phyloP scores from a whole-genome alignment of 2,113 vertebrate species.

The Oncorhynchus nerka region DNA sequence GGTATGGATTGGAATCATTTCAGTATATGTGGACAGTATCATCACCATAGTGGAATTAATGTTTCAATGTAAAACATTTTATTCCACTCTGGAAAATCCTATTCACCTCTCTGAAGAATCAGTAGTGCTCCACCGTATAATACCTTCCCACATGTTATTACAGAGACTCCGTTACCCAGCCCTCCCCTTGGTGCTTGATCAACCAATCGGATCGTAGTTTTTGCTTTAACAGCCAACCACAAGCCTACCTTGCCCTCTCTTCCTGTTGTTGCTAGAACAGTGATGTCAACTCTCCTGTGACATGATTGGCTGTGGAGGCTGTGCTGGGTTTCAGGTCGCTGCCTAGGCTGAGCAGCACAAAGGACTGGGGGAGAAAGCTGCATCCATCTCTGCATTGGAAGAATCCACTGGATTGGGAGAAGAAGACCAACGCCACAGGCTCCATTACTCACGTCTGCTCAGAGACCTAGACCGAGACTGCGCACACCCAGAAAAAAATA shows the following conservation, averaged over 20 bases:
- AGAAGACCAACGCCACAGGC: neutral
- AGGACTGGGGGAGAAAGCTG: constrained; percentile 14
- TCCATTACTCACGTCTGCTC: neutral
- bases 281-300: constrained; percentile 44
- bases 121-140: neutral
- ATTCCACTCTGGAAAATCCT: neutral
- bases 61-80: neutral
- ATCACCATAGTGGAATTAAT: no score
- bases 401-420: neutral
- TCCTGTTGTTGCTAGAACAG: constrained; percentile 42
- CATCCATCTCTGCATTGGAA: constrained; percentile 10
- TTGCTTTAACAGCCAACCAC: neutral
- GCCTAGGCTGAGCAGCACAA: constrained; percentile 28
- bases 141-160: neutral
- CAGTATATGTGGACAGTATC: no score
- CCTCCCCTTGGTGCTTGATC: neutral
- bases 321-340: constrained; percentile 45
- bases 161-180: neutral
- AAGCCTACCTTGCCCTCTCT: neutral
- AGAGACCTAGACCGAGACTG: neutral
- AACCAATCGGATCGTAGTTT: neutral
- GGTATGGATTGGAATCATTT: no score
- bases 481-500: no score
- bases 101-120: neutral
- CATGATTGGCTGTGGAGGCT: constrained; percentile 43